A percentile compares a stretch with the other conserved stretches of the same genome.
Evolutionary conservation across 1,140 invertebrate genomes (phyloP).

Genomic region (Melitaea cinxia): DNA sequence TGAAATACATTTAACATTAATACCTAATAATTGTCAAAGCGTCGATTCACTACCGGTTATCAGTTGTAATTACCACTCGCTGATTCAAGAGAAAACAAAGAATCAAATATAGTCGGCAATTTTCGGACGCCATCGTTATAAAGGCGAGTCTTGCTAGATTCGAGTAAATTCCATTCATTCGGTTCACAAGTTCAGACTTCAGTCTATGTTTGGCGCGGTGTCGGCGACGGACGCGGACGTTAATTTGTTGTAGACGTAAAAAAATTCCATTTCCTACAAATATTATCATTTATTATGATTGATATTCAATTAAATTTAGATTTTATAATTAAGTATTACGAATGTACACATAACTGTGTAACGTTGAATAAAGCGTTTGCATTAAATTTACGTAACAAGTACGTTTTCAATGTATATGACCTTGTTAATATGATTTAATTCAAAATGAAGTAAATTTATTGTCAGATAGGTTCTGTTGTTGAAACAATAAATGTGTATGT

Average conservation of each 20-base stretch:
- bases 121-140: conserved; percentile 15
- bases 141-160: conserved; percentile 7
- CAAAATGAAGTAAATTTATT: not conserved
- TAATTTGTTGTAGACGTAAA: not conserved
- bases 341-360: not conserved
- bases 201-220: too few species aligned
- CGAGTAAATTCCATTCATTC: conserved; percentile 26
- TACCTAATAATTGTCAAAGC: not conserved
- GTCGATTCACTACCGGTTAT: not conserved
- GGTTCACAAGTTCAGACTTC: not conserved
- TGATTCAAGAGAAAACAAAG: conserved; percentile 3
- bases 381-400: not conserved
- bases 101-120: conserved; percentile 2
- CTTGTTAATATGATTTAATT: conserved; percentile 16
- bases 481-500: not conserved
- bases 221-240: not conserved
- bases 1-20: not conserved
- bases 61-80: not conserved
- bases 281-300: not conserved
- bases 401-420: not conserved
- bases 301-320: not conserved
- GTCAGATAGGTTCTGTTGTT: not conserved
- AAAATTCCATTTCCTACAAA: conserved; percentile 7
- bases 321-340: not conserved
- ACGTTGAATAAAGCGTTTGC: not conserved